Conservation (phyloP, 2,888 invertebrate species). For the Ichneumon xanthorius region DNA sequence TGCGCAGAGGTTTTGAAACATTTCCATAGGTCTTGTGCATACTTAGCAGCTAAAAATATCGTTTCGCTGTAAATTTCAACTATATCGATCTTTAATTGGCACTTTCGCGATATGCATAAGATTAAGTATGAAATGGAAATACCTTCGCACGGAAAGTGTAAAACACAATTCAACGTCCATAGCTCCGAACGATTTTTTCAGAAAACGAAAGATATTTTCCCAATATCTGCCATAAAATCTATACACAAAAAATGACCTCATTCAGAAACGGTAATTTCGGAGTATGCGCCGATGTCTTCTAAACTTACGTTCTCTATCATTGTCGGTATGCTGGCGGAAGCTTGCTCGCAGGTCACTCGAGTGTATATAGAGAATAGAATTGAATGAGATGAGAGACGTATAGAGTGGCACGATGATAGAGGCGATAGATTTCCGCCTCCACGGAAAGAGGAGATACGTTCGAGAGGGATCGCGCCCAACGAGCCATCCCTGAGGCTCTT, state of each 20-base stretch:
- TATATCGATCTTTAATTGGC: too few relatives aligned
- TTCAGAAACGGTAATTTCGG: background rate
- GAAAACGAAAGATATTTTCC: too few relatives aligned
- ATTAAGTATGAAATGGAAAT: too few relatives aligned
- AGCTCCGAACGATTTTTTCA: too few relatives aligned
- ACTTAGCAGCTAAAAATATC: too few relatives aligned
- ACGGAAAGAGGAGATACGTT: slow-evolving; percentile 30
- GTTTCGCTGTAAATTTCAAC: too few relatives aligned
- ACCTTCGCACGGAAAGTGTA: too few relatives aligned
- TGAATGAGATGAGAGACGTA: slow-evolving; percentile 21
- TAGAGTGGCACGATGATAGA: slow-evolving; percentile 4
- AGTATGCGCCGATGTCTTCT: background rate
- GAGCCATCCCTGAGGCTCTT: slow-evolving; percentile 46
- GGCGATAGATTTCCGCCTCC: slow-evolving; percentile 45
- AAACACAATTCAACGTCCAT: too few relatives aligned
- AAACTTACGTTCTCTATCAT: background rate
- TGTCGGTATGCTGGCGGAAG: background rate
- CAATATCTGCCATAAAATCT: too few relatives aligned
- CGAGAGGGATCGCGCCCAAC: slow-evolving; percentile 53
- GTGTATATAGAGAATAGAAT: slow-evolving; percentile 18
- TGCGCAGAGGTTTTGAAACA: too few relatives aligned
- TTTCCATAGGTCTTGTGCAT: too few relatives aligned
- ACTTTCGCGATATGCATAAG: too few relatives aligned
- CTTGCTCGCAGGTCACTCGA: slow-evolving; percentile 23
- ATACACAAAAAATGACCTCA: background rate